Base-by-base conservation (phyloP, 1,140 invertebrate genomes). In the Brachionus plicatilis region DNA sequence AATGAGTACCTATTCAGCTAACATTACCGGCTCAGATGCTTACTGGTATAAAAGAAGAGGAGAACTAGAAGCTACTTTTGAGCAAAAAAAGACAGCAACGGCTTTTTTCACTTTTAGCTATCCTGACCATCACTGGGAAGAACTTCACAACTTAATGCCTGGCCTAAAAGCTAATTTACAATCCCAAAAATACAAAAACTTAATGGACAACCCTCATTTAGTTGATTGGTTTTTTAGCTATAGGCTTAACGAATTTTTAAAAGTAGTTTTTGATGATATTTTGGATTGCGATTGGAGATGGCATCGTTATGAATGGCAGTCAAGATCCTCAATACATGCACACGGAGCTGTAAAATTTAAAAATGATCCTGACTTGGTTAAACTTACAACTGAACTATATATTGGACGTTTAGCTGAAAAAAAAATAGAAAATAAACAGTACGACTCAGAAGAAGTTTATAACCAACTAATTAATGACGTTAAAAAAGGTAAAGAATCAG, bases 61-160 rank as follows among this genome's bases (percentile, higher is more conserved):
- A 72, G 29, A 72, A 11, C 41, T 72, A 12, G 68, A 72, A 9
- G 68, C 68, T 20, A 43, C 37, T 0, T 45, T 72, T 72, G 37
- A 72, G 24, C 68, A 72, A 72, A 72, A 45, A 43, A 1, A 43
- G 24, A 72, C 14, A 45, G 68, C 68, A 24, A 72, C 68, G 1
- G 68, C 68, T 9, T 45, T 72, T 72, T 72, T 72, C 47, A 72
- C 68, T 20, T 72, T 72, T 72, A 72, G 68, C 12, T 43, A 47
- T 43, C 68, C 68, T 24, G 68, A 72, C 47, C 68, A 72, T 72
- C 68, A 72, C 41, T 43, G 37, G 41, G 68, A 72, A 0, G 68
- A 72, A 2, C 68, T 72, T 72, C 68, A 72, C 9, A 14, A 17
- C 45, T 72, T 72, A 43, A 72, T 72, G 68, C 68, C 68, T 72